These are phyloP conservation scores for Macroglossus sobrinus DNA, from an alignment of 2,113 vertebrate genomes.

Conservation along the genomic window DNA sequence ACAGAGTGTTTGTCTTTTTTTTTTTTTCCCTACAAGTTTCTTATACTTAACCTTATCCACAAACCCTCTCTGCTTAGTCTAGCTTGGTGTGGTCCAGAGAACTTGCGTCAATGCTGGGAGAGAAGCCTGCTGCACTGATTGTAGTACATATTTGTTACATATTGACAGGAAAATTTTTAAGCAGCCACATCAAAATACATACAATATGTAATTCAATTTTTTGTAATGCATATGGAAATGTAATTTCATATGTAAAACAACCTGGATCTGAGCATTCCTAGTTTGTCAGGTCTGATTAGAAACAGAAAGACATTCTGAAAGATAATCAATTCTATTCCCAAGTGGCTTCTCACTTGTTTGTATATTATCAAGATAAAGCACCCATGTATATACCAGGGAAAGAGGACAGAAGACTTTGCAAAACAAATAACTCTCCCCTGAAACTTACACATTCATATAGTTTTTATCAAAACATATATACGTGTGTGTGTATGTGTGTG, in stretches of 20 bases:
- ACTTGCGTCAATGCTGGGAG: neutral
- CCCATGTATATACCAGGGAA: neutral
- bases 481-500: neutral
- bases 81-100: neutral
- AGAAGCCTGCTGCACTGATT: neutral
- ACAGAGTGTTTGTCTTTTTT: neutral
- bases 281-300: constrained; percentile 24
- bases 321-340: neutral
- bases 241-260: constrained; percentile 36
- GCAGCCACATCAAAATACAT: neutral
- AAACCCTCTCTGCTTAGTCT: neutral
- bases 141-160: neutral
- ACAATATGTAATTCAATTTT: too few species aligned
- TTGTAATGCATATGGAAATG: neutral
- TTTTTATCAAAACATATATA: neutral
- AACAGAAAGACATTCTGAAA: constrained; percentile 30
- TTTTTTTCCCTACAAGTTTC: neutral
- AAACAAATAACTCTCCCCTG: neutral
- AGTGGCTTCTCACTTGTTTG: neutral
- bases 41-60: neutral
- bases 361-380: neutral
- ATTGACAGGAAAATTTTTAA: constrained; percentile 6
- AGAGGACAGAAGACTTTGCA: neutral
- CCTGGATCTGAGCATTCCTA: neutral
- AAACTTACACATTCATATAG: neutral